Evolutionary conservation across 2,113 vertebrate genomes (phyloP).

Genomic region (Stegostoma tigrinum): DNA sequence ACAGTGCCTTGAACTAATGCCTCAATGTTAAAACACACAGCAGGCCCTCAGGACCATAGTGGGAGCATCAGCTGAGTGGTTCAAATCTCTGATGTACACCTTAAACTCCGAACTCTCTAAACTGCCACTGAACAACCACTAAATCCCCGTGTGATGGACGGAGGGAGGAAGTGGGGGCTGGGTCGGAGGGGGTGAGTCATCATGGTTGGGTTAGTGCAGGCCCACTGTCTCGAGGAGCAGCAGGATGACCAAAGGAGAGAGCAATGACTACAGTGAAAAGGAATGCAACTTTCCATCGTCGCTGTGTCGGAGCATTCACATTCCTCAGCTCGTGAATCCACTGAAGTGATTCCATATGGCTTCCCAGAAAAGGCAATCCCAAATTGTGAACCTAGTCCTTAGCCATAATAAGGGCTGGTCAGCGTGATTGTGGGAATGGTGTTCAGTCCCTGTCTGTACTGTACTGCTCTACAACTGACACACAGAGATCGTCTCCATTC

Average conservation of each 20-base stretch:
- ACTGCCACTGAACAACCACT: too few relatives aligned
- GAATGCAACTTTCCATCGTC: not conserved
- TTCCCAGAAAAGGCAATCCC: not conserved
- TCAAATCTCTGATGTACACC: too few relatives aligned
- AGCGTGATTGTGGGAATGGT: not conserved
- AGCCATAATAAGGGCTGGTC: not conserved
- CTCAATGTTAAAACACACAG: too few relatives aligned
- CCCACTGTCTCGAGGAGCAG: not conserved
- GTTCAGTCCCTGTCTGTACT: not conserved
- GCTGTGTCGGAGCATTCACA: not conserved
- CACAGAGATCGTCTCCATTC: not conserved
- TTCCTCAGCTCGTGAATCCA: not conserved
- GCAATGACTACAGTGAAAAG: not conserved
- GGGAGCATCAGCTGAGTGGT: too few relatives aligned
- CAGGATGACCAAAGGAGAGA: not conserved
- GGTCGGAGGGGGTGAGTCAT: too few relatives aligned
- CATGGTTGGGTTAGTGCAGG: not conserved
- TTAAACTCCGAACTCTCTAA: too few relatives aligned
- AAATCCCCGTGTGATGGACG: too few relatives aligned
- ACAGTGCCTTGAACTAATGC: too few relatives aligned
- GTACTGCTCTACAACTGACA: not conserved
- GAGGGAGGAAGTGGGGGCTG: not conserved
- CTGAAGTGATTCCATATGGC: slow-evolving; percentile 8
- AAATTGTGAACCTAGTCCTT: not conserved
- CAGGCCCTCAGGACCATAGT: too few relatives aligned